Base-by-base conservation (phyloP, 2,888 invertebrate genomes). In the Tetropium fuscum region DNA sequence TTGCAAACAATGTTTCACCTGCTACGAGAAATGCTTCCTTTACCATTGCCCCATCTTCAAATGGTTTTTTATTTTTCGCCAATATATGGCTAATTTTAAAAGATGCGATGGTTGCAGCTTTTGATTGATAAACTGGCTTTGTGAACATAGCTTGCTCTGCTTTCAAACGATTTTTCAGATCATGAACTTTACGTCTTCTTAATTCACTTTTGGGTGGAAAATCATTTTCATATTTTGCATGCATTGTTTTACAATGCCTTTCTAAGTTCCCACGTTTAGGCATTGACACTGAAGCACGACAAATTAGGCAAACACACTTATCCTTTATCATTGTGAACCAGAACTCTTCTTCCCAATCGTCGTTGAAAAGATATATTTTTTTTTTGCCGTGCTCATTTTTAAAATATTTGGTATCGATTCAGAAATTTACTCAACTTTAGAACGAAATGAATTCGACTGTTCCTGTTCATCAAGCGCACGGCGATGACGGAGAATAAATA, bases 61-160 rank as follows among this genome's bases (percentile, higher is more conserved):
- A n/a, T n/a, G n/a, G n/a, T n/a, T n/a, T n/a, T n/a, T n/a, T n/a
- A n/a, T n/a, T n/a, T 55, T 40, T 40, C 7, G 45, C 38, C 27
- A 55, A 11, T 38, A 55, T 55, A n/a, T n/a, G n/a, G n/a, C 30
- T 32, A 11, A 44, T 54, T 54, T 34, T 44, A 25, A 34, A 54
- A 11, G 44, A 36, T 34, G 36, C 22, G 10, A 44, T 54, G 15
- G 53, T 53, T 13, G 32, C 53, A 32, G 43, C 43, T 53, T 43
- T 19, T 32, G 32, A 13, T 41, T 53, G 27, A 30, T 53, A 30
- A 0, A 2, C 13, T 43, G 34, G 34, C 20, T 6, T 53, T 6
- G 43, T 32, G 18, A 53, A 53, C 20, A 53, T 53, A 19, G 20
- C 6, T 53, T 53, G 43, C 11, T 43, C 32, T 41, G 1, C 10